Evolutionary conservation across 2,113 vertebrate genomes (phyloP).

Genomic region (Gobius niger): DNA sequence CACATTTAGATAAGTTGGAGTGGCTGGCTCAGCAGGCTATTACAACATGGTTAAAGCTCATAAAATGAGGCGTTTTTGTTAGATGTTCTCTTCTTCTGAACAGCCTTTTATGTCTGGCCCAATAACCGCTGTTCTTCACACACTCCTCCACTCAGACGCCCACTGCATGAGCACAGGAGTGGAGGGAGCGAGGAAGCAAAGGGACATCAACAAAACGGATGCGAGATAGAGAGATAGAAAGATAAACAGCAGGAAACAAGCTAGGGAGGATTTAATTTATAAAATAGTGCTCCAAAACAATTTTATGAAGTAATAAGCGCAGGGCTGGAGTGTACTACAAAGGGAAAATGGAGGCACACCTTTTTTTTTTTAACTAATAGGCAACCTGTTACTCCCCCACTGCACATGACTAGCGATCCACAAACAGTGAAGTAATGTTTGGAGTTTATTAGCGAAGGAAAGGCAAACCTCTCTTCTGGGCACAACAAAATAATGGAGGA

Average conservation of each 20-base stretch:
- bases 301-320: constrained; percentile 31
- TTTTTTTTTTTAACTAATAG: constrained; percentile 10
- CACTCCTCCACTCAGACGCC: constrained; percentile 75
- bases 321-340: constrained; percentile 17
- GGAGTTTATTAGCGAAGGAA: constrained; percentile 27
- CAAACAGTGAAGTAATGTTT: constrained; percentile 34
- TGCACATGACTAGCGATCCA: constrained; percentile 29
- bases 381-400: constrained; percentile 32
- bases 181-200: constrained; percentile 47
- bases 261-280: constrained; percentile 39
- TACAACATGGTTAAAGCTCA: too few relatives aligned
- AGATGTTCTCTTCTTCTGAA: constrained; percentile 64
- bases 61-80: constrained; percentile 63
- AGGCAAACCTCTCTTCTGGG: constrained; percentile 21
- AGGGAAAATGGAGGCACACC: constrained; percentile 31
- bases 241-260: constrained; percentile 29
- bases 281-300: constrained; percentile 19
- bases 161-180: constrained; percentile 69
- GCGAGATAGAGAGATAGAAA: constrained; percentile 19
- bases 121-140: constrained; percentile 67
- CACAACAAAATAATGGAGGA: constrained; percentile 13
- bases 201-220: constrained; percentile 6
- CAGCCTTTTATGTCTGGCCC: constrained; percentile 74
- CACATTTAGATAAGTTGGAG: too few relatives aligned
- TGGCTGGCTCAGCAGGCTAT: too few relatives aligned